Base-by-base conservation (phyloP, 2,888 invertebrate species). In the Watsonalla binaria region DNA sequence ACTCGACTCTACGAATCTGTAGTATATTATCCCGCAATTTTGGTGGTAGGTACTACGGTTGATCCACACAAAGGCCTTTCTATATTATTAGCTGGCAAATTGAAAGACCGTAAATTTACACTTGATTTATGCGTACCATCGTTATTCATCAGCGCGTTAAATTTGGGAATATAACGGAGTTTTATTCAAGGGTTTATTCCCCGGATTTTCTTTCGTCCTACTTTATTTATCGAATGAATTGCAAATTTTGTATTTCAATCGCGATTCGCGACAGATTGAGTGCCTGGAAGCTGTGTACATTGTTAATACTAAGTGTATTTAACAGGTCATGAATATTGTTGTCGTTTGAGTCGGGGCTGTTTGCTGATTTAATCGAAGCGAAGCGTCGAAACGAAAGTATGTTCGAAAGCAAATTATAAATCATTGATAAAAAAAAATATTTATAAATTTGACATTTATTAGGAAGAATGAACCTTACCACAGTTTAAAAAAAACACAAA, bases 101-200 rank as follows among this genome's bases (percentile, higher is more conserved):
- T 72, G 71, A 68, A 73, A 65, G 62, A 57, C 67, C 65, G 67
- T 68, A 63, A 67, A 68, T 63, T 65, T 61, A 34, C 57, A 55
- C 54, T 61, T 71, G 68, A 71, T 74, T 74, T 72, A 71, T 71
- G 67, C 61, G 55, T 50, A 48, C 13, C 47, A 35, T 53, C 45
- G 39, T 47, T 46, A 51, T 51, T 53, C 50, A 52, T 49, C 51
- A 33, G 51, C 35, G 51, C 49, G 48, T 56, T 49, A 51, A 56
- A 51, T 56, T 56, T 46, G 49, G 53, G 51, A 53, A 56, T 51
- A 47, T 39, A 51, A 47, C 46, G 47, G 45, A 53, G 47, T 24
- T 53, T 13, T 42, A 42, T 15, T 48, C 47, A 13, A 35, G 13
- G n/a, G 47, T 6, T 35, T 33, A 35, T 13, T 7, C 47, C 13